These are phyloP conservation scores for Cotesia chilonis DNA, from an alignment of 1,140 invertebrate genomes.

Conservation along the genomic window DNA sequence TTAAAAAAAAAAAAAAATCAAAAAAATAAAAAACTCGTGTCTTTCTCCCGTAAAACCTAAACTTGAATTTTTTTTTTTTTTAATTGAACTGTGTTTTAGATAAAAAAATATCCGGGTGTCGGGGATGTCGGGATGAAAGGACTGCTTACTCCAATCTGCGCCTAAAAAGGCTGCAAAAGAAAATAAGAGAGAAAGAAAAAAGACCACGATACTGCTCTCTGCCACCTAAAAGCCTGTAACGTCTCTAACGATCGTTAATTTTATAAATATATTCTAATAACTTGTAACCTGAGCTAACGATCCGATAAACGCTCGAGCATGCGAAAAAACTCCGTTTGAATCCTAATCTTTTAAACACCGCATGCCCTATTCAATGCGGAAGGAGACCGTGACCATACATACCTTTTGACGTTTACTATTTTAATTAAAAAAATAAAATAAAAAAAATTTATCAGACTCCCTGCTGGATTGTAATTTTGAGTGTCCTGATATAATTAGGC, in stretches of 20 bases:
- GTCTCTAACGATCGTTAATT: conserved; percentile 45
- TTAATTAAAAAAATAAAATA: not conserved
- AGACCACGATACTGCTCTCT: conserved; percentile 46
- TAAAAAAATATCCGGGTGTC: conserved; percentile 26
- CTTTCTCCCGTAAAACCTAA: no score
- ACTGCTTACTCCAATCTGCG: conserved; percentile 58
- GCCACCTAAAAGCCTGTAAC: conserved; percentile 60
- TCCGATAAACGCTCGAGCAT: not conserved
- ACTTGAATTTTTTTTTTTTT: no score
- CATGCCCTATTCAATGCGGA: conserved; percentile 26
- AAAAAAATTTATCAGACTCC: not conserved
- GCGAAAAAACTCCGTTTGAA: conserved; percentile 1
- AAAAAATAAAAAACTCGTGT: not conserved
- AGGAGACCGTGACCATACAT: conserved; percentile 16
- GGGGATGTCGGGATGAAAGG: conserved; percentile 9
- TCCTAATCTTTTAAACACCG: not conserved
- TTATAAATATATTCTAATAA: conserved; percentile 19
- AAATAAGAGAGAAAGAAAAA: conserved; percentile 38
- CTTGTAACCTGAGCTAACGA: conserved; percentile 28
- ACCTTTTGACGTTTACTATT: conserved; percentile 3
- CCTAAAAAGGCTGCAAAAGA: conserved; percentile 64
- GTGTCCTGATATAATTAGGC: no score
- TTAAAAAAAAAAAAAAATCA: no score
- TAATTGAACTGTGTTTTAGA: not conserved
- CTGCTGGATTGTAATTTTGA: conserved; percentile 25